Base-by-base conservation (phyloP, 2,113 vertebrate genomes). In the Osmerus eperlanus region DNA sequence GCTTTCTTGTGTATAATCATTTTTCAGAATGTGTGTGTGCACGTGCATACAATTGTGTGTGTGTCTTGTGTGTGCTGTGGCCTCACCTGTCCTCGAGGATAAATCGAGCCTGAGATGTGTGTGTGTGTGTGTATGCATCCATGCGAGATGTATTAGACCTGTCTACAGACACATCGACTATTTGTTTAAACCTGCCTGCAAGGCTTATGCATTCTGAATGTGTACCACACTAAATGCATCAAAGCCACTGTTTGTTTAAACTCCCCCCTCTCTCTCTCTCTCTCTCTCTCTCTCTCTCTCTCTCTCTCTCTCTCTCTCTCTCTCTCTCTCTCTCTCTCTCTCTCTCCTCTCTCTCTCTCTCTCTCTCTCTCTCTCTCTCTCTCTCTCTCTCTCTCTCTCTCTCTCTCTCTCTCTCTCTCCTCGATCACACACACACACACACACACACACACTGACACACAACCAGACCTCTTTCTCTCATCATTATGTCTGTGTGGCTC, bases 161-260 rank as follows among this genome's bases (percentile, higher is more conserved):
- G 85, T 87, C 86, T 77, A 76, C 72, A 82, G 86, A 86, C 81
- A 86, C 36, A 47, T 85, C 72, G 78, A 81, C 80, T 87, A 86
- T 87, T 89, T 88, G 85, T 87, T 90, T 84, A 83, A 83, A 81
- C 73, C 63, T 86, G 88, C 86, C 88, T 82, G 82, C 75, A 1
- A 84, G 88, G 84, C 85, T 89, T 75, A 87, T 91, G 89, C 87
- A 90, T 89, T 86, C 83, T 89, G 85, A 83, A 91, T 91, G 88
- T 89, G 87, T 80, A 73, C 79, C 73, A 72, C 73, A 82, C 83
- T 90, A 89, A 81, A 87, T 85, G 85, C 89, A 87, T 90, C 88
- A 87, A 81, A 86, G 73, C 75, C 79, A 89, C 89, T 90, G 88
- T 90, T 89, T 89, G 80, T 84, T 83, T 84, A 86, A 87, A 87